Percentiles rank a stretch among this genome's conserved stretches.
Conservation (phyloP, 2,797 vertebrate genomes). For the Decapterus maruadsi region DNA sequence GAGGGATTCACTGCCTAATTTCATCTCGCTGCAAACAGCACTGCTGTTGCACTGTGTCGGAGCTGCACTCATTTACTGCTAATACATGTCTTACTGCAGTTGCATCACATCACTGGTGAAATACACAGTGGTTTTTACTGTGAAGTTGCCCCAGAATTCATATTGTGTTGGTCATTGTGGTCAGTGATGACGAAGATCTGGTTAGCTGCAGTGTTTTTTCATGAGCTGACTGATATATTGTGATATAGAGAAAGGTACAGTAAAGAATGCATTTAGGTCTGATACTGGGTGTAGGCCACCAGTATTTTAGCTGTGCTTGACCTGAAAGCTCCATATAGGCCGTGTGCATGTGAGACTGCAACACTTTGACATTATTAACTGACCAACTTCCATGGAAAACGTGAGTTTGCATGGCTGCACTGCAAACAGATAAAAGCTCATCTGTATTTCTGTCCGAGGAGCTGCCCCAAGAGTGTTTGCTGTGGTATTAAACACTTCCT, state of each 20-base stretch:
- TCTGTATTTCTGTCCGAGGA: not conserved
- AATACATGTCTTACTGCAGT: not conserved
- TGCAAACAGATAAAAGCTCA: not conserved
- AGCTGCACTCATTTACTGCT: not conserved
- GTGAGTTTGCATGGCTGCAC: not conserved
- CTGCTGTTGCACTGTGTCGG: not conserved
- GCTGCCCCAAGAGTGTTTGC: not conserved
- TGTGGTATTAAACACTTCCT: not conserved
- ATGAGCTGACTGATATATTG: not conserved
- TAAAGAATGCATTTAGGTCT: not conserved
- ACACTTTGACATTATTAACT: not conserved
- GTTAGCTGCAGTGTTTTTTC: not conserved
- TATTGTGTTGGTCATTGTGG: not conserved
- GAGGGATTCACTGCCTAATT: not conserved
- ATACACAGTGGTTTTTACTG: not conserved
- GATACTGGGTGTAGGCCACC: not conserved
- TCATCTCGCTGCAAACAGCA: not conserved
- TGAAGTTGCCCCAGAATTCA: not conserved
- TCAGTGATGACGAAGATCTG: not conserved
- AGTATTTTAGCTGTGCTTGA: not conserved
- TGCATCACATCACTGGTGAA: not conserved
- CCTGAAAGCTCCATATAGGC: not conserved
- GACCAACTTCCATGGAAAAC: not conserved
- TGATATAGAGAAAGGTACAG: not conserved
- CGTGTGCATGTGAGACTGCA: no score